These are phyloP conservation scores for Cabera pusaria DNA, from an alignment of 2,888 invertebrate genomes.

Conservation along the genomic window DNA sequence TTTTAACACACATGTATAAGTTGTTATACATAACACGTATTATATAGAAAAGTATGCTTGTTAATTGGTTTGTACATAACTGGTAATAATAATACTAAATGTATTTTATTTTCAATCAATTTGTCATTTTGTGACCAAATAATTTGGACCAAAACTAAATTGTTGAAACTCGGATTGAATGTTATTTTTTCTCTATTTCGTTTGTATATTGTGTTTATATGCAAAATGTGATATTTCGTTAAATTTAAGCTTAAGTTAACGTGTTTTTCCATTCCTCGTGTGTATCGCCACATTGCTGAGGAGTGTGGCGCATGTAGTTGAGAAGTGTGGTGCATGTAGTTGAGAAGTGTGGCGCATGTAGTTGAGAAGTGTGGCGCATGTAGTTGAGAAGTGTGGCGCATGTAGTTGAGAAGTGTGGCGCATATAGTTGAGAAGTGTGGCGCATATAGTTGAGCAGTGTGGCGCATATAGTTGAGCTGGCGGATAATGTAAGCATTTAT, in stretches of 20 bases:
- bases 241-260: conserved; percentile 40
- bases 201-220: conserved; percentile 43
- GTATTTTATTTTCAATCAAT: conserved; percentile 11
- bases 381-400: conserved; percentile 8
- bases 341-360: conserved; percentile 10
- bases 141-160: conserved; percentile 8
- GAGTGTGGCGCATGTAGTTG: conserved; percentile 9
- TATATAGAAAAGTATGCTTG: conserved; percentile 1
- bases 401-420: conserved; percentile 8
- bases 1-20: too few relatives aligned
- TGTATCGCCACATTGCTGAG: conserved; percentile 6
- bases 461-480: conserved; percentile 25
- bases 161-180: conserved; percentile 17
- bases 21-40: too few relatives aligned
- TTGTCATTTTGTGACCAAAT: conserved; percentile 1
- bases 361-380: conserved; percentile 9
- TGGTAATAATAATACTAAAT: too few relatives aligned
- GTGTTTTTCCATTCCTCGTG: conserved; percentile 46
- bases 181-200: conserved; percentile 22
- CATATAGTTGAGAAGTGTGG: conserved; percentile 7
- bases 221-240: conserved; percentile 59
- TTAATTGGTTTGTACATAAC: conserved; percentile 3
- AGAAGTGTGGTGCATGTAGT: conserved; percentile 8
- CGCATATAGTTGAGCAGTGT: conserved; percentile 7
- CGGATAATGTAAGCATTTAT: conserved; percentile 49